A percentile compares a stretch with the other conserved stretches of the same genome.
phyloP scores from a whole-genome alignment of 2,888 invertebrate genomes.

The Ommatoiulus sabulosus region DNA sequence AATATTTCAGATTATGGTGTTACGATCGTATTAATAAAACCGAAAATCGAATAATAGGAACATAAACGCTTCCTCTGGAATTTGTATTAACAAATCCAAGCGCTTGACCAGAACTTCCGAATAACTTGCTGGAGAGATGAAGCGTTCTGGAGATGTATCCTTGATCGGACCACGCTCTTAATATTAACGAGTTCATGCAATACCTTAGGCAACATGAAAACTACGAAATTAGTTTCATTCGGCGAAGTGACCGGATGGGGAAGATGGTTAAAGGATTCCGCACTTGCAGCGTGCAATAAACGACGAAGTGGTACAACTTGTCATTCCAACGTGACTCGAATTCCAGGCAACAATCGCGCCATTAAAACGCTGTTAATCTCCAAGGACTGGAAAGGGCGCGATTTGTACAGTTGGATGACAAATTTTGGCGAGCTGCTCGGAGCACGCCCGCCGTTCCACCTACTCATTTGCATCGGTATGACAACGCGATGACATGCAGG shows the following conservation, averaged over 20 bases:
- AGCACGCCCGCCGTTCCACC: neutral
- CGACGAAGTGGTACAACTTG: conserved; percentile 6
- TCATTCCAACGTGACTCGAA: neutral
- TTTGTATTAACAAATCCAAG: too few species aligned
- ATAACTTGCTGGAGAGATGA: too few species aligned
- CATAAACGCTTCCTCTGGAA: too few species aligned
- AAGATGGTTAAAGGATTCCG: neutral
- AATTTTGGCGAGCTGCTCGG: neutral
- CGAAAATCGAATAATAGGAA: too few species aligned
- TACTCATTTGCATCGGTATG: neutral
- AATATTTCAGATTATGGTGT: too few species aligned
- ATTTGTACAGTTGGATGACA: conserved; percentile 34
- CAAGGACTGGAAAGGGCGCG: neutral
- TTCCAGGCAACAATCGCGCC: neutral
- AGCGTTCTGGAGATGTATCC: too few species aligned
- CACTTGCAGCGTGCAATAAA: neutral
- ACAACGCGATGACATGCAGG: conserved; percentile 17
- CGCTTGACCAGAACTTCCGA: too few species aligned
- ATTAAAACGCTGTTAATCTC: conserved; percentile 34
- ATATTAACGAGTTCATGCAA: too few species aligned
- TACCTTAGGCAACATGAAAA: too few species aligned
- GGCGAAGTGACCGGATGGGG: neutral
- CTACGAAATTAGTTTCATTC: neutral
- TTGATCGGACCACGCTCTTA: too few species aligned
- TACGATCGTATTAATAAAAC: too few species aligned